Evolutionary conservation across 2,113 vertebrate species (phyloP).

Genomic region (Xyliphius kryptos): DNA sequence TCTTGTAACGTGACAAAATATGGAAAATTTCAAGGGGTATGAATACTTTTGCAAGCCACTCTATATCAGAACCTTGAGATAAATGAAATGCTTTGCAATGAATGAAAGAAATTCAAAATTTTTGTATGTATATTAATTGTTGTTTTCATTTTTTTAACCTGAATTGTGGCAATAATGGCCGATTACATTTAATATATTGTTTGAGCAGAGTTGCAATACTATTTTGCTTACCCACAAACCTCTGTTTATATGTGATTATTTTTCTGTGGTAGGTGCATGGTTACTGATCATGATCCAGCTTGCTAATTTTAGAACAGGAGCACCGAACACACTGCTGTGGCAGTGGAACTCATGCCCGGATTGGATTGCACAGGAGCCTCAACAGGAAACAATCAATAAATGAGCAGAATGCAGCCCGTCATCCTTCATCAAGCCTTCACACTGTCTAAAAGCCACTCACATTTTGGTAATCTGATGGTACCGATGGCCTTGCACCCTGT

Average conservation of each 20-base stretch:
- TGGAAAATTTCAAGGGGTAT: no score
- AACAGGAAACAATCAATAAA: conserved; percentile 42
- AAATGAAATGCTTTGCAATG: no score
- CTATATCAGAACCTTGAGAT: no score
- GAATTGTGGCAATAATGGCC: neutral
- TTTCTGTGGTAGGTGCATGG: conserved; percentile 18
- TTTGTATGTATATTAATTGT: neutral
- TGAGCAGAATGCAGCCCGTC: conserved; percentile 34
- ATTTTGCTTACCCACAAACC: conserved; percentile 24
- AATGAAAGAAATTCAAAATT: neutral
- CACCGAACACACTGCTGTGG: conserved; percentile 32
- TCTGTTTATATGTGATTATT: conserved; percentile 25
- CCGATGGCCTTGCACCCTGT: no score
- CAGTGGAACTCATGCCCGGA: conserved; percentile 35
- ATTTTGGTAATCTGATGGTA: no score
- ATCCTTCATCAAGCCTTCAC: conserved; percentile 36
- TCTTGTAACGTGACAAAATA: no score
- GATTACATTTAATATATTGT: neutral
- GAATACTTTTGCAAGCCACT: no score
- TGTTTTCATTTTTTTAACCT: conserved; percentile 6
- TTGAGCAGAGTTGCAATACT: neutral
- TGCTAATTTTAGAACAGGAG: conserved; percentile 30
- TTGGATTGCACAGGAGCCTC: conserved; percentile 37
- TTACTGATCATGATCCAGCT: conserved; percentile 26
- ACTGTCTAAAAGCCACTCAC: conserved; percentile 28